Base-by-base conservation (phyloP, 2,797 vertebrate genomes). In the Brachyrhaphis roseni region DNA sequence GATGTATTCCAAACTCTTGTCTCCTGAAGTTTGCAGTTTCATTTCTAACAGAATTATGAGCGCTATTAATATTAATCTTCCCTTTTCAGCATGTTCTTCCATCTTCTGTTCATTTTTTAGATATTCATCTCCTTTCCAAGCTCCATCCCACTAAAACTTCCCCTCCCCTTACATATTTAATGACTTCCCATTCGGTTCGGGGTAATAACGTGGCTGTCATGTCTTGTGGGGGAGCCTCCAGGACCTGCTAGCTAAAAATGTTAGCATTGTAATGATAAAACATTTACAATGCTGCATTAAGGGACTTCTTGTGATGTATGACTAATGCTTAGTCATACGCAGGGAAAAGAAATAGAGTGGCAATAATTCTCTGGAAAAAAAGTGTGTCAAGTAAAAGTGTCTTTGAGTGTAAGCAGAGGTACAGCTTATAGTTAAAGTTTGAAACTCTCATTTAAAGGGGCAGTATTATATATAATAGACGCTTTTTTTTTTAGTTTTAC, bases 121-220 rank as follows among this genome's bases (percentile, higher is more conserved):
- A 55, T 81, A 46, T 51, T 74, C 51, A 39, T 2, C 12, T 8
- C 12, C 12, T 31, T 36, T 28, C 31, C 31, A 20, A 8, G 13
- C 59, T 28, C 31, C 46, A 59, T 57, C 53, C 57, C 70, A 77
- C 53, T 55, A 70, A 84, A 78, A 53, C 46, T 0, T 11, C 23
- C 11, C 47, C 15, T 47, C 72, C 57, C 45, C 85, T 85, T 94
- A 81, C 87, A 93, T 94, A 93, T 93, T 94, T 94, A 66, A 93
- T 93, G 90, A 89, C 11, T 64, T 78, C 78, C 68, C 26, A 76
- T 71, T 73, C 64, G 0, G 59, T 84, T 83, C 84, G n/a, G 81
- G 81, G 82, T 90, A 88, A 91, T 90, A 87, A 87, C 87, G 78
- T 76, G 80, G 82, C 84, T 51, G 77, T 82, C 76, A n/a, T 74